A percentile compares a stretch with the other conserved stretches of the same genome.
Evolutionary conservation across 2,888 invertebrate genomes (phyloP).

Genomic region (Euzophera pinguis): DNA sequence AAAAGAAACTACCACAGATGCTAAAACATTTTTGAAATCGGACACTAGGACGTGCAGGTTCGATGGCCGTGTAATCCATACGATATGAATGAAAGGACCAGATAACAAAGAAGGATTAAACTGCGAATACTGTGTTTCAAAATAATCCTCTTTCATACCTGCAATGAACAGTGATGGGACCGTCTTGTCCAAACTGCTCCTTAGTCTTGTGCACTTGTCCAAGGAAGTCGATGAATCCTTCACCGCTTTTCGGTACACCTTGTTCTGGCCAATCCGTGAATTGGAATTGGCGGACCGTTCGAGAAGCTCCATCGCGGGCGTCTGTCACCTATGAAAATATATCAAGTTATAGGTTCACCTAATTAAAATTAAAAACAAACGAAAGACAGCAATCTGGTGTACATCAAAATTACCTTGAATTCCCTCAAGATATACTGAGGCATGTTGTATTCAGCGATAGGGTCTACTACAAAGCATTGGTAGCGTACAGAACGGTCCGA

Average conservation of each 20-base stretch:
- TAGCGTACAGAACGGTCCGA: conserved; percentile 98
- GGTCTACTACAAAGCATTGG: conserved; percentile 99
- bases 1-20: too few species aligned
- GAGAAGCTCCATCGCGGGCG: conserved; percentile 96
- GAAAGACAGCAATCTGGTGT: neutral
- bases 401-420: conserved; percentile 85
- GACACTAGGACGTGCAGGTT: too few species aligned
- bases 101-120: too few species aligned
- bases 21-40: too few species aligned
- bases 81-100: too few species aligned
- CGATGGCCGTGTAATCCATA: too few species aligned
- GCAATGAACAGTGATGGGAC: conserved; percentile 99
- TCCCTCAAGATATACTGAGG: conserved; percentile 99
- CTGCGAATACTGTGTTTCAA: too few species aligned
- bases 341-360: conserved; percentile 1
- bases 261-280: conserved; percentile 98
- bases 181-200: conserved; percentile 99
- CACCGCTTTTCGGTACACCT: conserved; percentile 98
- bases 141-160: conserved; percentile 77
- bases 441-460: conserved; percentile 99
- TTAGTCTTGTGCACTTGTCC: conserved; percentile 99
- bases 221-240: conserved; percentile 99
- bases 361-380: too few species aligned
- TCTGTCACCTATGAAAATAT: conserved; percentile 87
- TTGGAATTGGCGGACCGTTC: conserved; percentile 97